A percentile compares a stretch with the other conserved stretches of the same genome.
These are phyloP conservation scores for Wiebesia pumilae DNA, from an alignment of 1,140 invertebrate species.

Conservation along the genomic window DNA sequence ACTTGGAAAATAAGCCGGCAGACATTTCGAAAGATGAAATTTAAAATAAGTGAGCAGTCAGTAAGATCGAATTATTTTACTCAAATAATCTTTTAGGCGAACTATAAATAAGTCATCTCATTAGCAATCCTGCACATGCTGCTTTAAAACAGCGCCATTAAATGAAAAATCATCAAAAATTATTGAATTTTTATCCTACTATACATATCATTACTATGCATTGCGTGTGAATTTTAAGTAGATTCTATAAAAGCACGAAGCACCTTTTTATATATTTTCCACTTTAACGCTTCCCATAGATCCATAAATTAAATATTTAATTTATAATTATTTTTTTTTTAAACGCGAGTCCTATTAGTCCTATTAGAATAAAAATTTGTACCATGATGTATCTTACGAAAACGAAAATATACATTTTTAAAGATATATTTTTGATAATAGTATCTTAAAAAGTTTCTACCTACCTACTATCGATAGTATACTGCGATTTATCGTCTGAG, in stretches of 20 bases:
- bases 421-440: too few relatives aligned
- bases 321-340: too few relatives aligned
- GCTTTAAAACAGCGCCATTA: background rate
- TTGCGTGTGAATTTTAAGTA: background rate
- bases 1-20: constrained; percentile 9
- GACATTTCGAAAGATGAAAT: constrained; percentile 11
- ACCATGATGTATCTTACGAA: too few relatives aligned
- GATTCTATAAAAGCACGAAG: background rate
- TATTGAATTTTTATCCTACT: background rate
- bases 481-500: too few relatives aligned
- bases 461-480: too few relatives aligned
- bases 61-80: background rate
- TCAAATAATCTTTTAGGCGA: constrained; percentile 5
- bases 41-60: background rate
- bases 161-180: constrained; percentile 1
- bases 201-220: background rate
- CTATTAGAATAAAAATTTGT: too few relatives aligned
- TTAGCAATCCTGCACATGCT: background rate
- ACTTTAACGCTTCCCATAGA: background rate
- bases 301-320: too few relatives aligned
- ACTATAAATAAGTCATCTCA: constrained; percentile 10
- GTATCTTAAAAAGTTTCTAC: too few relatives aligned
- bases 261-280: background rate
- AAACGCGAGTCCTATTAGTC: too few relatives aligned
- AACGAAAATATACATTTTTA: too few relatives aligned